Conservation (phyloP, 2,113 vertebrate species). For the Tachuris rubrigastra region DNA sequence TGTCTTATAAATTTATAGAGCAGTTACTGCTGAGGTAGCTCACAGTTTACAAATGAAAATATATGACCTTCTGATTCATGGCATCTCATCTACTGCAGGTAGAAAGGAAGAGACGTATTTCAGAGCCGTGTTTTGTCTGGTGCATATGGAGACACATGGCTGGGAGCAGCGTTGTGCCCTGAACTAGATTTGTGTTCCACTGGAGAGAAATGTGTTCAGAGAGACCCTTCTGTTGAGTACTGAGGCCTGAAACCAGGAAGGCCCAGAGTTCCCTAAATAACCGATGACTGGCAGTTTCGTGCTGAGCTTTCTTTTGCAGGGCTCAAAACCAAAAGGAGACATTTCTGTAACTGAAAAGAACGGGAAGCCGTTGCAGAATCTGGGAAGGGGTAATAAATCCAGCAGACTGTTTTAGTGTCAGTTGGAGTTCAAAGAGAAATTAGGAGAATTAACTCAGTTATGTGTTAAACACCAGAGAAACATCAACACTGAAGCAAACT, state of each 20-base stretch:
- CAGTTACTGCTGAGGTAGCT: background rate
- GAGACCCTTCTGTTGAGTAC: background rate
- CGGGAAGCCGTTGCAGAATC: background rate
- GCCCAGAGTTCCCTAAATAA: fast-evolving
- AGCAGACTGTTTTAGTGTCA: background rate
- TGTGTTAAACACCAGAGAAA: background rate
- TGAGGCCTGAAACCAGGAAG: background rate
- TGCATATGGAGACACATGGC: background rate
- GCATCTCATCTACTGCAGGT: background rate
- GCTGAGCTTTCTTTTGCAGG: background rate
- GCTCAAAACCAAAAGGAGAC: background rate
- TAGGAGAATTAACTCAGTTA: background rate
- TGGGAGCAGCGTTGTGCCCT: background rate
- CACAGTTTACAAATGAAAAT: background rate
- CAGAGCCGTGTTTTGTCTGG: background rate
- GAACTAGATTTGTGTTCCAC: background rate
- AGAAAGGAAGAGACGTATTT: background rate
- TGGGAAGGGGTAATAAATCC: background rate
- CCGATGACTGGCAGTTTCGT: background rate
- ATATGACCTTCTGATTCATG: background rate
- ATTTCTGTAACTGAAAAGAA: background rate
- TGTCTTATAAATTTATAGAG: background rate
- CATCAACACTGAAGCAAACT: background rate
- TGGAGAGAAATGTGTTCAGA: background rate
- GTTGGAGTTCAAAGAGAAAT: background rate